Base-by-base conservation (phyloP, 1,140 invertebrate genomes). In the Nautilus pompilius region DNA sequence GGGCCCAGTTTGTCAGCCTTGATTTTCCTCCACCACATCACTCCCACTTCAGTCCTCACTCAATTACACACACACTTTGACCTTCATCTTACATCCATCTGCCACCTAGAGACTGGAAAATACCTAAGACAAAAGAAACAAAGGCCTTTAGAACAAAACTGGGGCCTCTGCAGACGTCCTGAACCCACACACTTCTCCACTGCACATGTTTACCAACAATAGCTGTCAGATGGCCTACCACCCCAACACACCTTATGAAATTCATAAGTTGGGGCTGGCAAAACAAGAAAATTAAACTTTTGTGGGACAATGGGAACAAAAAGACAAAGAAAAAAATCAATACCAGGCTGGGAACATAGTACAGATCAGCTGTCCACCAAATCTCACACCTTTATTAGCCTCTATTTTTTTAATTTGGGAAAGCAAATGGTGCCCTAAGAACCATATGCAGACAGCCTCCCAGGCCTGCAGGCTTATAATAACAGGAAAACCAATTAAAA, bases 281-380 rank as follows among this genome's bases (percentile, higher is more conserved):
- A 62, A 65, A 67, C 63, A 73, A 69, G 63, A 65, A 75, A 75
- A 71, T 71, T 71, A 70, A 72, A 73, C 69, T 71, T 67, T 71
- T 68, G 63, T 54, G 65, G 67, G 68, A 73, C 71, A 73, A 75
- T 73, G 63, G 67, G 60, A 66, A 68, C 65, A 67, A 67, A 72
- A 70, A 73, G 72, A 72, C 72, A 72, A 75, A 75, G 72, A 69
- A 73, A 71, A 75, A 75, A 75, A 73, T 71, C 68, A 73, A 73
- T 71, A 73, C 36, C 61, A 62, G 68, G 59, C 60, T 63, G 63
- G 62, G 64, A 66, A 56, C 63, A 68, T 66, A 61, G 66, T 65
- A 62, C 32, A 67, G 64, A 62, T 75, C 73, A 75, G 73, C 73
- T 75, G 73, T 63, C 64, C 66, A 67, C 60, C 63, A 57, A 62